Evolutionary conservation across 2,888 invertebrate genomes (phyloP), one percentile per base, ranked within the genome.

Genomic region (Erebia ligea): DNA sequence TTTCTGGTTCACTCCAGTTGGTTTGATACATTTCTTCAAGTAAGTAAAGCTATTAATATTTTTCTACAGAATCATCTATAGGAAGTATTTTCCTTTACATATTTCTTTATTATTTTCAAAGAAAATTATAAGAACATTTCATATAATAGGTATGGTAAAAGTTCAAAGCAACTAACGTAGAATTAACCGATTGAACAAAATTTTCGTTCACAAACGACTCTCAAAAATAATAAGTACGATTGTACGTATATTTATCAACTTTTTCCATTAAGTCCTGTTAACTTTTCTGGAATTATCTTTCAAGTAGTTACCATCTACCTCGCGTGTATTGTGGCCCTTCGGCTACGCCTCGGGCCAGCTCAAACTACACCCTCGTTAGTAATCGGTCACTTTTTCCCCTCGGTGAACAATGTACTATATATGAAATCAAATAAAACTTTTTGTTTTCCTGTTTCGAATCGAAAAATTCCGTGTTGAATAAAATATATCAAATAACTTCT

Each of bases 111-210:
- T 48, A 48, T 48, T 48, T 48, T 5, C 15, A n/a, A 50, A 50
- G n/a, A 15, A 58, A 15, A 9, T 25, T 15, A 5, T 19, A 17
- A 11, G 19, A 11, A 19, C 17, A 45, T 42, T 61, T 61, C 57
- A 45, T 34, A 6, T 34, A 50, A 15, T 50, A 11, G 40, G 56
- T 57, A 6, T 57, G 5, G 34, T 61, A 61, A 59, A 45, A 42
- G 11, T 61, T 42, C 19, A 10, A 61, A 61, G n/a, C 42, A 2
- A 17, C 42, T 61, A 61, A 61, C 61, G 17, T 19, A 19, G 40
- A 42, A 17, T 45, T n/a, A 63, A 34, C 15, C 3, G n/a, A 13
- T 63, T 63, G 56, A 66, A 10, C 54, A 54, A 64, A 65, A 56
- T 42, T 34, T 52, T 42, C 42, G 10, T 42, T 21, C 15, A 17